These are phyloP conservation scores for Calephelis virginiensis DNA, from an alignment of 1,140 invertebrate species.

Conservation along the genomic window DNA sequence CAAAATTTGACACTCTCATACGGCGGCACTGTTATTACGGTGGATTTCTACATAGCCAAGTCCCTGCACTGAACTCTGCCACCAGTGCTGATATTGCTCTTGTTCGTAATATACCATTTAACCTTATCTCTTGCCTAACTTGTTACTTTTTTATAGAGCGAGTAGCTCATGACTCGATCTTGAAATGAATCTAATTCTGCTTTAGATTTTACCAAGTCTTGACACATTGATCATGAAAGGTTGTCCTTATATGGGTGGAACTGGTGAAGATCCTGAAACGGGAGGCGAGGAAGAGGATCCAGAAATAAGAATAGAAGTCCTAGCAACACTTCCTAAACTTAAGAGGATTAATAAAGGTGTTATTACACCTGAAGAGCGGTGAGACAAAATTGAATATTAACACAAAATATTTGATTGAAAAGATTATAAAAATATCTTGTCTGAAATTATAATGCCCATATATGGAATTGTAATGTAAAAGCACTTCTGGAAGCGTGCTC, in stretches of 20 bases:
- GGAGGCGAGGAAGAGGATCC: constrained; percentile 55
- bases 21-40: no score
- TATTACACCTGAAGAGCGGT: constrained; percentile 71
- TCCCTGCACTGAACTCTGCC: no score
- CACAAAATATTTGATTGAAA: no score
- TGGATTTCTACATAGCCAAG: no score
- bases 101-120: not conserved
- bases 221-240: constrained; percentile 72
- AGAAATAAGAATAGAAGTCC: constrained; percentile 62
- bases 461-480: no score
- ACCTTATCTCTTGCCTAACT: not conserved
- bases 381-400: not conserved
- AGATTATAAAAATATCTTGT: no score
- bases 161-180: no score
- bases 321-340: constrained; percentile 70
- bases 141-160: no score
- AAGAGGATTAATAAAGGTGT: constrained; percentile 76
- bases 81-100: no score
- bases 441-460: no score
- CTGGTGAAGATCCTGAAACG: constrained; percentile 53
- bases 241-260: constrained; percentile 69
- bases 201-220: constrained; percentile 62
- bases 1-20: no score
- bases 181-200: not conserved
- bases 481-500: no score